Evolutionary conservation across 2,797 vertebrate genomes (phyloP), one percentile per base, ranked within the genome.

Genomic region (Brotogeris chrysoptera): DNA sequence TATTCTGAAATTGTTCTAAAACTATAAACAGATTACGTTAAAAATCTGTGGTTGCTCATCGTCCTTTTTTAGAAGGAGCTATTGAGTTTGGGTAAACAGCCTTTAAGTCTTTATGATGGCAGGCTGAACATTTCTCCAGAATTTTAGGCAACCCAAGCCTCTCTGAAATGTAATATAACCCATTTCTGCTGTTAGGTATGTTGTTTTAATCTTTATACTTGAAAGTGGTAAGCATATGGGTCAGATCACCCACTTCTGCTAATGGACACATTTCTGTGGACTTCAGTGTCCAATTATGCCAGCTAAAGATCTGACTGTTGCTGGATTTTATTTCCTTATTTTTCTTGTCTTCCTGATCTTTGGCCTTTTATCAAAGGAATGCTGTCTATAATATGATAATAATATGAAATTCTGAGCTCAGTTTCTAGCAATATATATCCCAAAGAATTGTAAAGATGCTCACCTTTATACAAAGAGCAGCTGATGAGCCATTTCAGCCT

Each of bases 1-100:
- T 95, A 95, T 96, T 96, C 94, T 95, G 78, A 96, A 92, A 95
- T 92, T 90, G 83, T 92, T 96, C 90, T 90, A 88, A 94, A 96
- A 90, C 92, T 96, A 92, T 96, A 93, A 95, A 94, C 90, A 95
- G 95, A 95, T 96, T 96, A 94, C 88, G 93, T 96, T 95, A 95
- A 97, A 95, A 94, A 95, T 95, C 92, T 71, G 82, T 88, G 86
- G 87, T 94, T 92, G 94, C 90, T 96, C 94, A 93, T 95, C 71
- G 74, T 18, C 92, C 93, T 63, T 88, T 95, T 96, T 95, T 96
- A 93, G 96, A 71, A 90, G 93, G 71, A 93, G 88, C 57, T 87
- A 57, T 82, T 85, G 92, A 86, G 92, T 96, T 94, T 85, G 90
- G 74, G 68, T 93, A 96, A 96, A 95, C 94, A 96, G 71, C 82